Evolutionary conservation across 37 sponge, comb jelly and placozoan species (phyloP), one percentile per base, ranked within the genome.

Genomic region (Aplysina aerophoba): DNA sequence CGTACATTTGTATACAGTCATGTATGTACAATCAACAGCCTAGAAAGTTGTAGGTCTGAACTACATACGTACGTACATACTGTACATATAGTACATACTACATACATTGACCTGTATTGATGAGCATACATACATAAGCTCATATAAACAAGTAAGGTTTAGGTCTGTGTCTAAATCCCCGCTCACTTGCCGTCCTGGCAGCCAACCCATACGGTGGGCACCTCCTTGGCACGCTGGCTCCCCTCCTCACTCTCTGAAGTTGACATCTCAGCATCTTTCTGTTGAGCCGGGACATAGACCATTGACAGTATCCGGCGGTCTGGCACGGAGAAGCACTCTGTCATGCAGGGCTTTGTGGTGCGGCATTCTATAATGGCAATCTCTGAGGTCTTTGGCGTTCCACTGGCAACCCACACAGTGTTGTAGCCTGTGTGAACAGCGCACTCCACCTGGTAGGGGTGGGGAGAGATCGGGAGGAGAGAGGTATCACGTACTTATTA

Each of bases 371-470:
- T 57, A 17, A 93, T 73, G 38, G 88, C 59, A 22, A 93, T 72
- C 54, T 85, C 63, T 28, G 88, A 87, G 6, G 64, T 59, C 22
- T 17, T 0, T 0, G 11, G 30, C 53, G 57, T 44, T 22, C 93
- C 90, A 55, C 85, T 83, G 24, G 90, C 93, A 15, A 93, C 44
- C 93, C 93, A 93, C n/a, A 87, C 90, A 0, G 21, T 69, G 82
- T 89, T 89, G 55, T 6, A 27, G 0, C 88, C 90, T 6, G 87
- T 87, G 50, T 75, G 83, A 50, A 90, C 80, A 35, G 86, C 93
- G 89, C 93, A 93, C 38, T 87, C 84, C 33, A 86, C 75, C 93
- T 93, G 75, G 37, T n/a, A 16, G 33, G 72, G 20, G 50, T n/a
- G 67, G 41, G 56, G 55, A n/a, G 59, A 58, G 59, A 19, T 15